These are phyloP conservation scores for Mastomys coucha DNA, from an alignment of 2,113 vertebrate genomes.

Conservation along the genomic window DNA sequence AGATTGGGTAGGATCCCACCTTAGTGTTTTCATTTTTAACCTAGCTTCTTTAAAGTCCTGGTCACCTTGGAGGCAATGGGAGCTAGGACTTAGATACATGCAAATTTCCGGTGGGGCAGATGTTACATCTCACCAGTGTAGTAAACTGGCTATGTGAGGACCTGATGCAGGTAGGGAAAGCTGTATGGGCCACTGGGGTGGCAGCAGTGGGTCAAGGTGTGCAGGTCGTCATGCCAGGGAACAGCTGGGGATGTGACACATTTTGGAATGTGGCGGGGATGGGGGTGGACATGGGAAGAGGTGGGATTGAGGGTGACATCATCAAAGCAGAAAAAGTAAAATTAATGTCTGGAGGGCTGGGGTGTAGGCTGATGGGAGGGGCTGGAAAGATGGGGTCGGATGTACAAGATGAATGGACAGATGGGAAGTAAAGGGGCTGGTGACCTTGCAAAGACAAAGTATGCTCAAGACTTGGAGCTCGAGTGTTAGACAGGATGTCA, in stretches of 20 bases:
- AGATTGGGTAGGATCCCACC: not conserved
- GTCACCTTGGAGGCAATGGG: not conserved
- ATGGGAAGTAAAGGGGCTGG: not conserved
- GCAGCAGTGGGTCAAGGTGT: no score
- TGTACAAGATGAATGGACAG: not conserved
- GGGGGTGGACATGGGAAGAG: no score
- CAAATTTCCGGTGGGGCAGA: not conserved
- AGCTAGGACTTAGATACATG: no score
- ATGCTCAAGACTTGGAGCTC: not conserved
- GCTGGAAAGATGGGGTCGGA: not conserved
- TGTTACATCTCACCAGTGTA: not conserved
- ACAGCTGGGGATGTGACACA: not conserved
- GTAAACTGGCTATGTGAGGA: not conserved
- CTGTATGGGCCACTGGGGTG: not conserved
- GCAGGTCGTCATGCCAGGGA: no score
- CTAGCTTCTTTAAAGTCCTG: not conserved
- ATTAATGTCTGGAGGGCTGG: not conserved
- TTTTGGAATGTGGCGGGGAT: not conserved
- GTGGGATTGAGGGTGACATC: fast-evolving
- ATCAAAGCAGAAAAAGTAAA: not conserved
- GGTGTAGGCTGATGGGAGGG: not conserved
- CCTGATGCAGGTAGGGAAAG: no score
- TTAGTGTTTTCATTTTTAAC: not conserved
- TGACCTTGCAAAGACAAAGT: not conserved
- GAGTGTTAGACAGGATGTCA: not conserved